These are phyloP conservation scores for Furcula furcula DNA, from an alignment of 2,888 invertebrate species.

Conservation along the genomic window DNA sequence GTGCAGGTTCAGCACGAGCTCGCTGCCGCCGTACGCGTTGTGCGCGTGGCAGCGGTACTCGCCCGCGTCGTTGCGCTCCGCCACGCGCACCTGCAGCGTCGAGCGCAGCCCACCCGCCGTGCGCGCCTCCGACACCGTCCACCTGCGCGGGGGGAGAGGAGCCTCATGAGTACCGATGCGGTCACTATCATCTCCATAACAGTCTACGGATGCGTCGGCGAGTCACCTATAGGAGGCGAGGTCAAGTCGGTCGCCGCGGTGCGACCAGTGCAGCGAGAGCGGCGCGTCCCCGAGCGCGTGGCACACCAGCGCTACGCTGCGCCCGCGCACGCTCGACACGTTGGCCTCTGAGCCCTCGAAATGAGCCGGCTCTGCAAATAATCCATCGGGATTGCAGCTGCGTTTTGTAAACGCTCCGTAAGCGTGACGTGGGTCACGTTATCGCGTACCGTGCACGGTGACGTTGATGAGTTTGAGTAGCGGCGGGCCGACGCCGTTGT, in stretches of 20 bases:
- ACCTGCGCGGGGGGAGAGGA: slow-evolving; percentile 35
- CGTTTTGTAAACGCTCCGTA: no score
- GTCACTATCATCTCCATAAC: no score
- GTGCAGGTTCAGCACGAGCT: slow-evolving; percentile 83
- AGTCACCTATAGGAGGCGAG: slow-evolving; percentile 83
- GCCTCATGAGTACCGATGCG: background rate
- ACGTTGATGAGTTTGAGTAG: slow-evolving; percentile 90
- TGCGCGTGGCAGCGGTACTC: slow-evolving; percentile 87
- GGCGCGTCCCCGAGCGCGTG: slow-evolving; percentile 91
- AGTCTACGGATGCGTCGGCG: no score
- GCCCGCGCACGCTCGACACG: slow-evolving; percentile 82
- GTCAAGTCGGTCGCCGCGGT: slow-evolving; percentile 84
- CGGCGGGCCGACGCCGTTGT: slow-evolving; percentile 91
- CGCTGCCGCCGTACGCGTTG: slow-evolving; percentile 86
- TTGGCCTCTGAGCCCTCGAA: slow-evolving; percentile 82
- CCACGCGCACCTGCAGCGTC: slow-evolving; percentile 83
- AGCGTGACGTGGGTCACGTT: no score
- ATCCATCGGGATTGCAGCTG: no score
- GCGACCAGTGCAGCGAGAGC: slow-evolving; percentile 88
- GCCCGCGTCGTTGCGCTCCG: slow-evolving; percentile 86
- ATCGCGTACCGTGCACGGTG: slow-evolving; percentile 91
- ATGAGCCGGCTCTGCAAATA: slow-evolving; percentile 84
- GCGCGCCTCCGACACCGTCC: slow-evolving; percentile 85
- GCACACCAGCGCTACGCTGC: slow-evolving; percentile 84
- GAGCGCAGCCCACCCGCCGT: slow-evolving; percentile 85